These are phyloP conservation scores for Botia kubotai DNA, from an alignment of 2,797 vertebrate species.

Conservation along the genomic window DNA sequence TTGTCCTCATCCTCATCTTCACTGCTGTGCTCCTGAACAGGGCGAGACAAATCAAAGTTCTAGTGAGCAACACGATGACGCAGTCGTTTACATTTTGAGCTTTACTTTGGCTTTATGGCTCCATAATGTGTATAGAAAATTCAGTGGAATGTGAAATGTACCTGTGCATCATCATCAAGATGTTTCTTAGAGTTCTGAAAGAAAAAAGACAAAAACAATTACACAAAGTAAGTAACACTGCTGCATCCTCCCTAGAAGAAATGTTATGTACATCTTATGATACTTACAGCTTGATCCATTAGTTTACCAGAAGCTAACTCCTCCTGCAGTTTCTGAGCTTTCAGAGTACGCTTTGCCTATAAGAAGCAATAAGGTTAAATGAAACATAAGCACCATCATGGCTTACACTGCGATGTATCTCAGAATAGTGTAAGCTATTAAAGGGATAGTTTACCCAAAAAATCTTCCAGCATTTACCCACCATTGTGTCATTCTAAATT, in stretches of 20 bases:
- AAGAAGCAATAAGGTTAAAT: neutral
- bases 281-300: slow-evolving; percentile 88
- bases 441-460: too few species aligned
- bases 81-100: neutral
- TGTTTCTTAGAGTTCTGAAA: slow-evolving; percentile 76
- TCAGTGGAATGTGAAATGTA: neutral
- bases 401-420: neutral
- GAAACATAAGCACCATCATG: neutral
- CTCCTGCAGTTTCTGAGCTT: slow-evolving; percentile 97
- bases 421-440: neutral
- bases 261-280: neutral
- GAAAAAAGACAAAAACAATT: neutral
- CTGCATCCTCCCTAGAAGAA: too few species aligned
- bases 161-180: slow-evolving; percentile 80
- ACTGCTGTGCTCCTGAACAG: slow-evolving; percentile 86
- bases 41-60: neutral
- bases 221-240: neutral
- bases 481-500: too few species aligned
- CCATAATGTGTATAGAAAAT: too few species aligned
- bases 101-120: too few species aligned
- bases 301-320: slow-evolving; percentile 95
- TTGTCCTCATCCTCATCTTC: slow-evolving; percentile 99
- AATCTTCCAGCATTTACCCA: too few species aligned
- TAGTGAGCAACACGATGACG: neutral
- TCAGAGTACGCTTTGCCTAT: slow-evolving; percentile 94